These are phyloP conservation scores for Cephus nigrinus DNA, from an alignment of 2,888 invertebrate species.

Conservation along the genomic window DNA sequence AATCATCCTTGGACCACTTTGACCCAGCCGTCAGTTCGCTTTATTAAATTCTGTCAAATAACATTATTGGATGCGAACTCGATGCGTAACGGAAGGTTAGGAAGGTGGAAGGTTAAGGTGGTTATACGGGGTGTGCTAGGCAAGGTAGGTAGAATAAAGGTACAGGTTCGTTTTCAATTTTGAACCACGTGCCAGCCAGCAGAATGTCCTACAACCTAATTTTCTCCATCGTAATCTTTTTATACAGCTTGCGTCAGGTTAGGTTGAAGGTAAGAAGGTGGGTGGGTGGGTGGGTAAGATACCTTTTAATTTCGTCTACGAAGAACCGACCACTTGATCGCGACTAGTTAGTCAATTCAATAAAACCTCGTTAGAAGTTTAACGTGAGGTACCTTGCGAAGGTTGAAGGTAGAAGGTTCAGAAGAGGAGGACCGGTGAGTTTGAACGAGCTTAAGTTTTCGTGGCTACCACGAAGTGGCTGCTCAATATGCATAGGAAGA, in stretches of 20 bases:
- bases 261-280: not conserved
- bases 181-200: not conserved
- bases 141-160: too few species aligned
- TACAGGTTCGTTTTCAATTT: not conserved
- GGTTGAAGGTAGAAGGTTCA: not conserved
- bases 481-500: not conserved
- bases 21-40: slow-evolving; percentile 1
- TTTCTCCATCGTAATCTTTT: not conserved
- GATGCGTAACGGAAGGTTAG: not conserved
- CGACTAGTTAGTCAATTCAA: not conserved
- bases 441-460: not conserved
- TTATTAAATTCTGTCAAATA: slow-evolving; percentile 29
- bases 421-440: not conserved
- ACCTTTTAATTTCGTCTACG: not conserved
- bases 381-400: not conserved
- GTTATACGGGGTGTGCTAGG: not conserved
- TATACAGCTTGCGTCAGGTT: not conserved
- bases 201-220: not conserved
- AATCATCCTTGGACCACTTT: not conserved
- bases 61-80: slow-evolving; percentile 13
- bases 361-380: not conserved
- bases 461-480: not conserved
- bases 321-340: not conserved
- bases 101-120: not conserved
- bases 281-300: not conserved